Evolutionary conservation across 2,797 vertebrate species (phyloP), one percentile per base, ranked within the genome.

Genomic region (Syndactyla subalaris): DNA sequence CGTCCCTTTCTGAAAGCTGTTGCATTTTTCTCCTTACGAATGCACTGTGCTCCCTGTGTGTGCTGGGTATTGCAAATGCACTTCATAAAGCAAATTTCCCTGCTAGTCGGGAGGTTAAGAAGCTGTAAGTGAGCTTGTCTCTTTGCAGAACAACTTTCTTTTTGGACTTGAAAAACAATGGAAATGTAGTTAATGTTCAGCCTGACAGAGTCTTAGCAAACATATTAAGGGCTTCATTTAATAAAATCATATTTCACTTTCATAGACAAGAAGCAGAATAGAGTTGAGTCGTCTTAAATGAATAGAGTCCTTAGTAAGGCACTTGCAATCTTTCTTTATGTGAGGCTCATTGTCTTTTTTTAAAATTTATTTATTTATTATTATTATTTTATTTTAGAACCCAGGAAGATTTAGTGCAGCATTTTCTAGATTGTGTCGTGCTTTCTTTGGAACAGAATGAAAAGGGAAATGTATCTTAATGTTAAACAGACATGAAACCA

Each of bases 171-270:
- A 87, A 91, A 92, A 95, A 91, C 92, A 96, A 72, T 78, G 51
- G 75, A 57, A 93, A 73, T 67, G 59, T 85, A 93, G 93, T 79
- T 94, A 95, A 92, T 63, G 85, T 88, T 91, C 79, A 85, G 82
- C 59, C 66, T 92, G 85, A 92, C 66, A 66, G 85, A 95, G 55
- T 55, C 88, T 93, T 77, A 91, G 88, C 91, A 96, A 95, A 94
- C 92, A 89, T 92, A 90, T 92, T 96, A 93, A 95, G 82, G 63
- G 51, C 45, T 92, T 96, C 59, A 90, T 91, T 94, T 92, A 94
- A 92, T 96, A 95, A 96, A 96, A 89, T 75, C 85, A 54, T 91
- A 84, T 91, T 95, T 94, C 79, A 81, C 55, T 92, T 92, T 46
- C 55, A 38, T 43, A 94, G 95, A 77, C 68, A 91, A 88, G 85